phyloP scores from a whole-genome alignment of 2,113 vertebrate species.

The Tetraodon nigroviridis region DNA sequence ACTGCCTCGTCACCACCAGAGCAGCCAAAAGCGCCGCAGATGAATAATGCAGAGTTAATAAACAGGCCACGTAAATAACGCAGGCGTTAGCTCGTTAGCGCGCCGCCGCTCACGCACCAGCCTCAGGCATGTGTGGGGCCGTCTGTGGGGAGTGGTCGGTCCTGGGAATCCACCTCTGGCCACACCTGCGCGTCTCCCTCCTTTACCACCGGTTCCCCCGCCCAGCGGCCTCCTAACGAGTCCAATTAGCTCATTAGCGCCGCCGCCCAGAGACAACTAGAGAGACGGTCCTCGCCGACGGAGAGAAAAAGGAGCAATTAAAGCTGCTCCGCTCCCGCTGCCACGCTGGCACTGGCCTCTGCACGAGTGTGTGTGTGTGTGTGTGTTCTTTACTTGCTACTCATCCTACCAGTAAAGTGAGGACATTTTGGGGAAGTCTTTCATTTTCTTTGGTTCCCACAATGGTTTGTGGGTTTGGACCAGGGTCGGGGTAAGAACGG shows the following conservation, averaged over 20 bases:
- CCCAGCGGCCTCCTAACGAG: neutral
- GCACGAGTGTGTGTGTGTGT: too few relatives aligned
- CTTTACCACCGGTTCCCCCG: neutral
- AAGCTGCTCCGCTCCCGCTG: constrained; percentile 42
- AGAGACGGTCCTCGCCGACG: constrained; percentile 51
- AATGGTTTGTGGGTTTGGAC: too few relatives aligned
- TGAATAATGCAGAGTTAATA: constrained; percentile 67
- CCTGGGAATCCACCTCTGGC: too few relatives aligned
- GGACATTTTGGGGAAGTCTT: too few relatives aligned
- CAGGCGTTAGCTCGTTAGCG: constrained; percentile 43
- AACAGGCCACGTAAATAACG: constrained; percentile 61
- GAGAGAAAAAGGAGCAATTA: constrained; percentile 58
- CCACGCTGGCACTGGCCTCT: constrained; percentile 30
- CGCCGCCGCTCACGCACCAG: too few relatives aligned
- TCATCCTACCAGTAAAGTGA: too few relatives aligned
- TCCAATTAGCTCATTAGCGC: constrained; percentile 18
- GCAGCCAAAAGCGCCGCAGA: constrained; percentile 66
- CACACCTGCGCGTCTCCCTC: neutral
- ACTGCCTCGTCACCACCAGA: constrained; percentile 55
- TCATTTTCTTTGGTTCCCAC: too few relatives aligned
- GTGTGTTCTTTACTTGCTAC: too few relatives aligned
- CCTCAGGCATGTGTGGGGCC: too few relatives aligned
- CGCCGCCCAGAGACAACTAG: too few relatives aligned
- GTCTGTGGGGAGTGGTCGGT: too few relatives aligned
- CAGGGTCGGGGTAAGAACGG: too few relatives aligned